Conservation (phyloP, 1,140 invertebrate species). For the Agraylea sexmaculata region DNA sequence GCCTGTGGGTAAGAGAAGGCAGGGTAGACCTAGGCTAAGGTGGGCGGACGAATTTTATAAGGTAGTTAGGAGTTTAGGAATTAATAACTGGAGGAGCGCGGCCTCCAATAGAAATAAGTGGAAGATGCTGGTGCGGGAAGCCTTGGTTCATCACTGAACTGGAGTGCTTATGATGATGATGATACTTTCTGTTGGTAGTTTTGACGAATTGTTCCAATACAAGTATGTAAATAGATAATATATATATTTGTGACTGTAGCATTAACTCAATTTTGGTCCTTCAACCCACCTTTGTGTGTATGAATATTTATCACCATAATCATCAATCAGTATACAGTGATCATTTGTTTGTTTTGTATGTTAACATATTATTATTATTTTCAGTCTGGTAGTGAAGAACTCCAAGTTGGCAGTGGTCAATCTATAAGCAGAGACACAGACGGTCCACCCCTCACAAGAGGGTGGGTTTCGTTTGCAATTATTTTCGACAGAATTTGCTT, state of each 20-base stretch:
- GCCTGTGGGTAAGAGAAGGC: no score
- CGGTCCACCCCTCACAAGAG: slow-evolving; percentile 26
- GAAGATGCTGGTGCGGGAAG: no score
- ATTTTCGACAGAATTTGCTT: slow-evolving; percentile 50
- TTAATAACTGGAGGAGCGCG: no score
- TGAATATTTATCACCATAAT: neutral
- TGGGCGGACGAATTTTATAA: no score
- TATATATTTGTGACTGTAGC: neutral
- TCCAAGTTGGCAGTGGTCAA: slow-evolving; percentile 12
- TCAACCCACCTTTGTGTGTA: slow-evolving; percentile 3
- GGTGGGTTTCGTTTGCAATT: slow-evolving; percentile 50
- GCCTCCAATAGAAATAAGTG: no score
- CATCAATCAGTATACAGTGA: neutral
- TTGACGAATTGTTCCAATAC: neutral
- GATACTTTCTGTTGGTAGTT: no score
- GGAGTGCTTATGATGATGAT: no score
- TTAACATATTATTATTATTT: no score
- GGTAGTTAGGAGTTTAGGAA: no score
- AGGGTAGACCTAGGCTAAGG: no score
- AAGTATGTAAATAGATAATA: neutral
- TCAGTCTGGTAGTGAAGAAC: slow-evolving; percentile 16
- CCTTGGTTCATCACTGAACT: no score
- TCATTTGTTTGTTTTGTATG: neutral
- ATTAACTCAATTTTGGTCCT: slow-evolving; percentile 3
- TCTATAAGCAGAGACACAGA: neutral